These are phyloP conservation scores for Monopterus albus DNA, from an alignment of 2,113 vertebrate genomes.

Conservation along the genomic window DNA sequence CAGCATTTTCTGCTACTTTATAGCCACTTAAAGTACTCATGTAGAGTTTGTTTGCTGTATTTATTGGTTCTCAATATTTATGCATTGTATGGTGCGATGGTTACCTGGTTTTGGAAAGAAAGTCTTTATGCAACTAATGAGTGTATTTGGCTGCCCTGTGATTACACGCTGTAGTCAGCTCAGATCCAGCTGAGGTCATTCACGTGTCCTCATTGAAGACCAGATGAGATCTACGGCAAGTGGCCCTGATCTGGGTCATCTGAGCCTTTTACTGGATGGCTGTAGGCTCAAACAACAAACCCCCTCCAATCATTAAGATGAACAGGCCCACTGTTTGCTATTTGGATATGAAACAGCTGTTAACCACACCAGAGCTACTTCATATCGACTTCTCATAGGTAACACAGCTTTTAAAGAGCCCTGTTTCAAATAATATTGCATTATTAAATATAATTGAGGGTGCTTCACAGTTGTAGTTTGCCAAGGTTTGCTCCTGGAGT, in stretches of 20 bases:
- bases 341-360: conserved; percentile 34
- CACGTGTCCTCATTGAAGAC: conserved; percentile 40
- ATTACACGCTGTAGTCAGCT: conserved; percentile 26
- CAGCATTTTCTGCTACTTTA: not conserved
- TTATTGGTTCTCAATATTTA: not conserved
- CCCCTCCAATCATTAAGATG: not conserved
- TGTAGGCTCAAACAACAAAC: not conserved
- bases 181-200: conserved; percentile 65
- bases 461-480: conserved; percentile 31
- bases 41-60: not conserved
- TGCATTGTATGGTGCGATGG: conserved; percentile 10
- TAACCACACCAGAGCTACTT: conserved; percentile 11
- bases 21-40: not conserved
- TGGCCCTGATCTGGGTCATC: conserved; percentile 48
- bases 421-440: conserved; percentile 15
- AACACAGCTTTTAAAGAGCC: conserved; percentile 16
- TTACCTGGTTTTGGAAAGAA: conserved; percentile 22
- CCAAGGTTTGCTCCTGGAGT: conserved; percentile 49
- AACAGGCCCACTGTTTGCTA: conserved; percentile 9
- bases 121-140: conserved; percentile 37
- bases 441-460: conserved; percentile 23
- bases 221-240: conserved; percentile 63
- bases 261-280: conserved; percentile 16
- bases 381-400: not conserved
- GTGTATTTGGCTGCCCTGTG: conserved; percentile 33